A percentile compares a stretch with the other conserved stretches of the same genome.
These are phyloP conservation scores for Piscicola geometra DNA, from an alignment of 2,888 invertebrate genomes.

Conservation along the genomic window DNA sequence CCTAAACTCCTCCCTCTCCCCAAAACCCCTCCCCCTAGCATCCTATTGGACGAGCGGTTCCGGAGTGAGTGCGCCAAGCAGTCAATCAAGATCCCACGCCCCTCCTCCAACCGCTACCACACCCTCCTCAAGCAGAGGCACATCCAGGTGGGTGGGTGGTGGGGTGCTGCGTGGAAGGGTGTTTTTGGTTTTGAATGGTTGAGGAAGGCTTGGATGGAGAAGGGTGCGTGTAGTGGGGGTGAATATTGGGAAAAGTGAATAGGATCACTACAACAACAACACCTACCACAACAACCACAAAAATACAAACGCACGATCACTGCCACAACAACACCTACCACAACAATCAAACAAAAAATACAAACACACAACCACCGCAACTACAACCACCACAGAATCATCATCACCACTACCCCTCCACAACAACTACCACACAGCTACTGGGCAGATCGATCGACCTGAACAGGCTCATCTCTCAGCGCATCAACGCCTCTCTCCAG, in stretches of 20 bases:
- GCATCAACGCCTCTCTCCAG: constrained; percentile 92
- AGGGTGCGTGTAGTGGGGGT: neutral
- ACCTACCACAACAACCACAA: neutral
- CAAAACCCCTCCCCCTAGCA: too few relatives aligned
- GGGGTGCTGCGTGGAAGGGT: neutral
- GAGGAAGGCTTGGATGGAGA: neutral
- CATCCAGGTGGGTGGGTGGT: constrained; percentile 62
- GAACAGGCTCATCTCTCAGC: constrained; percentile 83
- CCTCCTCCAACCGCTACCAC: constrained; percentile 82
- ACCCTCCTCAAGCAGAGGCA: constrained; percentile 89
- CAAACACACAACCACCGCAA: neutral
- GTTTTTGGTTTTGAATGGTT: too few relatives aligned
- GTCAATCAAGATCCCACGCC: constrained; percentile 69
- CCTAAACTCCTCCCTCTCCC: neutral
- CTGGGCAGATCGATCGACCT: constrained; percentile 92
- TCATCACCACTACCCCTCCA: neutral
- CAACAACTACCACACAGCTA: constrained; percentile 57
- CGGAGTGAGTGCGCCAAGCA: constrained; percentile 85
- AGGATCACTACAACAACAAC: too few relatives aligned
- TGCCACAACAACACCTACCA: neutral
- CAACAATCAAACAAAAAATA: neutral
- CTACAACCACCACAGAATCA: neutral
- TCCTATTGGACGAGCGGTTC: constrained; percentile 92
- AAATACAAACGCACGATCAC: neutral
- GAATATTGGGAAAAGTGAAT: neutral